Evolutionary conservation across 2,888 invertebrate genomes (phyloP).

Genomic region (Eilema sororculum): DNA sequence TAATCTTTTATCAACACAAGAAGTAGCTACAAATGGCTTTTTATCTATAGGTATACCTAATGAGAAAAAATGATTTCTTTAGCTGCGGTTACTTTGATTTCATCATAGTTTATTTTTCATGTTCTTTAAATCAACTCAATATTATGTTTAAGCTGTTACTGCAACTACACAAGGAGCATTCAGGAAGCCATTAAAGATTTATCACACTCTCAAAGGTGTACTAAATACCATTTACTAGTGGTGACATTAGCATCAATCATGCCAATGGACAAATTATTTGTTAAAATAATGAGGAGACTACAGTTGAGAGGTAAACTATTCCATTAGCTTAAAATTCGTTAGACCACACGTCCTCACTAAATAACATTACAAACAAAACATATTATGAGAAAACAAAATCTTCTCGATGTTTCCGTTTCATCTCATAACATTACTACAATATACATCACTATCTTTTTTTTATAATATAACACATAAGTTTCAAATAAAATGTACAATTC

Average conservation of each 20-base stretch:
- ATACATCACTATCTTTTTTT: conserved; percentile 40
- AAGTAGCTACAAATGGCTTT: neutral
- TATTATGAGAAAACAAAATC: conserved; percentile 45
- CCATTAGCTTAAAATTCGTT: conserved; percentile 49
- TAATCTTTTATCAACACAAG: neutral
- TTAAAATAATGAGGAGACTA: conserved; percentile 64
- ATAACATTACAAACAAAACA: conserved; percentile 43
- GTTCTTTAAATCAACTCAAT: conserved; percentile 21
- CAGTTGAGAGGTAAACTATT: conserved; percentile 56
- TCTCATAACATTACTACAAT: conserved; percentile 24
- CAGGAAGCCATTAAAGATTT: conserved; percentile 68
- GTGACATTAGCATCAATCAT: conserved; percentile 68
- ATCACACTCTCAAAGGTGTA: conserved; percentile 68
- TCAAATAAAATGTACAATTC: too few species aligned
- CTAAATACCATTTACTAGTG: conserved; percentile 68
- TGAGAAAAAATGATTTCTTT: conserved; percentile 1
- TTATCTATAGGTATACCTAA: neutral
- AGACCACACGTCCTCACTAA: conserved; percentile 48
- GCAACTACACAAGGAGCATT: conserved; percentile 54
- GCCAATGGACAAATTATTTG: conserved; percentile 72
- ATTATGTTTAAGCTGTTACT: conserved; percentile 20
- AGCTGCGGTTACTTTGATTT: conserved; percentile 12
- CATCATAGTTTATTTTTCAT: conserved; percentile 18
- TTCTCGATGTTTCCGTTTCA: conserved; percentile 27
- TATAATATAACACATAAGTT: conserved; percentile 27